Evolutionary conservation across 1,140 invertebrate genomes (phyloP).

Genomic region (Drosophila athabasca): DNA sequence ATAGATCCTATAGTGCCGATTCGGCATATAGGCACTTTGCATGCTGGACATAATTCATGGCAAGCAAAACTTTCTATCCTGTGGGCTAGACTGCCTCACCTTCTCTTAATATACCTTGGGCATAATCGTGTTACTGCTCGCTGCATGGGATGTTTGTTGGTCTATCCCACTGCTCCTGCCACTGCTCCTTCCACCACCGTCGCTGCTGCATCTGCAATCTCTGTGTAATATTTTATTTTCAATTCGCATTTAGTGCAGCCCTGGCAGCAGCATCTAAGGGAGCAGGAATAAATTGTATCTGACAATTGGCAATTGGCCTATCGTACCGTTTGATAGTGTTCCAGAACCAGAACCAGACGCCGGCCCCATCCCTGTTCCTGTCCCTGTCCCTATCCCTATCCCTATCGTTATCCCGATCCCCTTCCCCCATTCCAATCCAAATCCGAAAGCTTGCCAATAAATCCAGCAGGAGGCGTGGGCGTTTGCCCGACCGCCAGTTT

Average conservation of each 20-base stretch:
- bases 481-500: slow-evolving; percentile 53
- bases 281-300: slow-evolving; percentile 80
- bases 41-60: too few species aligned
- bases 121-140: slow-evolving; percentile 79
- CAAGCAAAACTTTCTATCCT: too few species aligned
- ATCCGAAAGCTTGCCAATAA: slow-evolving; percentile 57
- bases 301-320: slow-evolving; percentile 82
- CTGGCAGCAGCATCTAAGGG: slow-evolving; percentile 74
- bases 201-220: slow-evolving; percentile 64
- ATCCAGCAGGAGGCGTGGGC: slow-evolving; percentile 35
- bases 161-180: slow-evolving; percentile 26
- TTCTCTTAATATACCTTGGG: slow-evolving; percentile 14
- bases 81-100: too few species aligned
- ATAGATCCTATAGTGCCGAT: slow-evolving; percentile 5
- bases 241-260: slow-evolving; percentile 82
- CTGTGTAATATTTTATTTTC: slow-evolving; percentile 82
- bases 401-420: background rate
- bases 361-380: slow-evolving; percentile 10
- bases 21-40: too few species aligned
- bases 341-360: slow-evolving; percentile 36
- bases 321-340: slow-evolving; percentile 77
- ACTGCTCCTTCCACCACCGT: background rate
- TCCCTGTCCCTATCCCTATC: background rate
- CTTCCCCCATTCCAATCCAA: slow-evolving; percentile 12
- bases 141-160: slow-evolving; percentile 79